These are phyloP conservation scores for Toxotes lorentzi DNA, from an alignment of 2,797 vertebrate species.

Conservation along the genomic window DNA sequence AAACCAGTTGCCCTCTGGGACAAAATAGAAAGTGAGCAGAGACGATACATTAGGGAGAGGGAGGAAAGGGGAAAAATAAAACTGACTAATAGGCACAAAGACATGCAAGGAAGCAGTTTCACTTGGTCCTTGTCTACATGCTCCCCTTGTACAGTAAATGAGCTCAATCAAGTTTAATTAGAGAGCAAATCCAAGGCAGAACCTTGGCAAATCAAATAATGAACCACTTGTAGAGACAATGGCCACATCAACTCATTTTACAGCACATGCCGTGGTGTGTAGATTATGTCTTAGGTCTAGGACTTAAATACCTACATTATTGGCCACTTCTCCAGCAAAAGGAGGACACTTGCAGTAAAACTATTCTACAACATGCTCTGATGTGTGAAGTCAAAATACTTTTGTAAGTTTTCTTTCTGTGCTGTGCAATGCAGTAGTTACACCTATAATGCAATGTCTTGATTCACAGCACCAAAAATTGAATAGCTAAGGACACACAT, in stretches of 20 bases:
- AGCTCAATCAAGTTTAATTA: constrained; percentile 75
- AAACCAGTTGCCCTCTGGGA: constrained; percentile 42
- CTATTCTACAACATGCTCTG: not conserved
- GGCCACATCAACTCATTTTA: constrained; percentile 50
- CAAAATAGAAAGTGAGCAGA: constrained; percentile 41
- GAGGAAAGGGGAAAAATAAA: constrained; percentile 25
- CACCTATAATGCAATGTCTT: not conserved
- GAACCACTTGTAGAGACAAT: constrained; percentile 59
- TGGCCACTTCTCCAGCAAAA: constrained; percentile 7
- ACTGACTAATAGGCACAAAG: constrained; percentile 50
- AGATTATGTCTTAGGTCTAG: constrained; percentile 23
- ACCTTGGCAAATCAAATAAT: constrained; percentile 69
- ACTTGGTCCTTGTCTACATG: constrained; percentile 54
- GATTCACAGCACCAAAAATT: not conserved
- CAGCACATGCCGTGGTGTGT: constrained; percentile 18
- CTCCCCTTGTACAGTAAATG: constrained; percentile 64
- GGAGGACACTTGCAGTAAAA: not conserved
- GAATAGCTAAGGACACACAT: not conserved
- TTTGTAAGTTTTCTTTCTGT: not conserved
- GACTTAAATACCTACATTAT: constrained; percentile 15
- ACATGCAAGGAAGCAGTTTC: constrained; percentile 58
- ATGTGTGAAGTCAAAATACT: not conserved
- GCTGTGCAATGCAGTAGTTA: not conserved
- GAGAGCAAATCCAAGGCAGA: constrained; percentile 64
- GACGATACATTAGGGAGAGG: constrained; percentile 27